Conservation (phyloP, 2,113 vertebrate genomes). For the Nothocercus nigrocapillus region DNA sequence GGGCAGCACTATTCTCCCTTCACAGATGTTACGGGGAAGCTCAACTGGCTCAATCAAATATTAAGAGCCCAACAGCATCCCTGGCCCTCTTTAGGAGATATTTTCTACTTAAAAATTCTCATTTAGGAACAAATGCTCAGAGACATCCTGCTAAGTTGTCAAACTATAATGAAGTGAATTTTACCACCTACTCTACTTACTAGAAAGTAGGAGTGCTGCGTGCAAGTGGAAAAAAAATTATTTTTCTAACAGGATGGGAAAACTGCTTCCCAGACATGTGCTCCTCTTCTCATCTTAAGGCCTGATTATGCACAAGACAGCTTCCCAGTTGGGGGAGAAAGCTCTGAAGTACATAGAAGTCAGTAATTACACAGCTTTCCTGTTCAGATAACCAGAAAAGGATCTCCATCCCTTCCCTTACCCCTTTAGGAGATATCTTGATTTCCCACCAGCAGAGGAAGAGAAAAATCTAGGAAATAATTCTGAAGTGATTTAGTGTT, state of each 20-base stretch:
- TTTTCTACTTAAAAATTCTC: not conserved
- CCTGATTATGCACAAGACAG: not conserved
- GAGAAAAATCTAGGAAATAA: not conserved
- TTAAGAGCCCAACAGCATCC: not conserved
- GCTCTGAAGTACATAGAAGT: not conserved
- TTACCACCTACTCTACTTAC: not conserved
- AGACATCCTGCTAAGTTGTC: not conserved
- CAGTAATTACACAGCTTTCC: not conserved
- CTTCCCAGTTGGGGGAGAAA: not conserved
- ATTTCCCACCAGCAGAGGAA: not conserved
- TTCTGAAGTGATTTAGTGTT: not conserved
- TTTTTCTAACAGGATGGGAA: not conserved
- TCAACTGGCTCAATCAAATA: not conserved
- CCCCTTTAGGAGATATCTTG: not conserved
- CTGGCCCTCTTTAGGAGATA: not conserved
- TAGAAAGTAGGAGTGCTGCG: not conserved
- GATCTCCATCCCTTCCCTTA: not conserved
- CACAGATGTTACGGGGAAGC: not conserved
- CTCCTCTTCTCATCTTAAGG: not conserved
- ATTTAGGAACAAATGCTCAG: not conserved
- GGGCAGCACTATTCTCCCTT: not conserved
- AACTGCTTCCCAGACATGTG: not conserved
- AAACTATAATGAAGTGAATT: not conserved
- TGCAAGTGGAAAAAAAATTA: not conserved
- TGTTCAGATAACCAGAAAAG: not conserved